Conservation (phyloP, 2,888 invertebrate species). For the Drosophila acutilabella region DNA sequence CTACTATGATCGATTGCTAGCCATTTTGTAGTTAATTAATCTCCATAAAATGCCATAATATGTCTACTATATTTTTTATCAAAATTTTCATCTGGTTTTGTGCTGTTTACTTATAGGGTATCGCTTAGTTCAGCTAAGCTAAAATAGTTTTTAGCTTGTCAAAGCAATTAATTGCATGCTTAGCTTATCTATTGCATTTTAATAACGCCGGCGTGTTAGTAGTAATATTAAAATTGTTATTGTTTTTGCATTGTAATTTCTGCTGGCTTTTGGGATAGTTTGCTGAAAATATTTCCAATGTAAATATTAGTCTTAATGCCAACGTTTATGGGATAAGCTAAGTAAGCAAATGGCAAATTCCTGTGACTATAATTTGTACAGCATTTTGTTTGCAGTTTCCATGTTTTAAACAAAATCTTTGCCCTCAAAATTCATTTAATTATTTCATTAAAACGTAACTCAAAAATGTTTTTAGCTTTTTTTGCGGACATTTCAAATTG, state of each 20-base stretch:
- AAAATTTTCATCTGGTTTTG: too few species aligned
- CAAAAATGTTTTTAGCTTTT: slow-evolving; percentile 4
- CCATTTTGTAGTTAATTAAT: not conserved
- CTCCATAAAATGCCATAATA: not conserved
- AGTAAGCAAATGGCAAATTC: not conserved
- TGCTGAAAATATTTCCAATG: not conserved
- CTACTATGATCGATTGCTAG: not conserved
- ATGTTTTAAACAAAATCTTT: not conserved
- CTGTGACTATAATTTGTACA: not conserved
- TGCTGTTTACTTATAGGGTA: slow-evolving; percentile 3
- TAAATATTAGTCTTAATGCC: not conserved
- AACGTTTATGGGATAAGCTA: not conserved
- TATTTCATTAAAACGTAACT: slow-evolving; percentile 5
- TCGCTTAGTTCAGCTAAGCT: not conserved
- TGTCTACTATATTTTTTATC: not conserved
- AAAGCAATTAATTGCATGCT: slow-evolving; percentile 62
- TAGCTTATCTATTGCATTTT: slow-evolving; percentile 56
- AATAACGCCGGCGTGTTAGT: slow-evolving; percentile 48
- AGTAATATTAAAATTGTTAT: slow-evolving; percentile 22
- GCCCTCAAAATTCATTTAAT: slow-evolving; percentile 14
- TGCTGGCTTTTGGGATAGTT: not conserved
- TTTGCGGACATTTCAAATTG: slow-evolving; percentile 1
- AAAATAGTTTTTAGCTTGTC: slow-evolving; percentile 19
- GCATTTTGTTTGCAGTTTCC: not conserved
- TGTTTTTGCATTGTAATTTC: not conserved